Percentiles rank a stretch among this genome's conserved stretches.
These are phyloP conservation scores for Tenthredo amoena DNA, from an alignment of 2,888 invertebrate genomes.

Conservation along the genomic window DNA sequence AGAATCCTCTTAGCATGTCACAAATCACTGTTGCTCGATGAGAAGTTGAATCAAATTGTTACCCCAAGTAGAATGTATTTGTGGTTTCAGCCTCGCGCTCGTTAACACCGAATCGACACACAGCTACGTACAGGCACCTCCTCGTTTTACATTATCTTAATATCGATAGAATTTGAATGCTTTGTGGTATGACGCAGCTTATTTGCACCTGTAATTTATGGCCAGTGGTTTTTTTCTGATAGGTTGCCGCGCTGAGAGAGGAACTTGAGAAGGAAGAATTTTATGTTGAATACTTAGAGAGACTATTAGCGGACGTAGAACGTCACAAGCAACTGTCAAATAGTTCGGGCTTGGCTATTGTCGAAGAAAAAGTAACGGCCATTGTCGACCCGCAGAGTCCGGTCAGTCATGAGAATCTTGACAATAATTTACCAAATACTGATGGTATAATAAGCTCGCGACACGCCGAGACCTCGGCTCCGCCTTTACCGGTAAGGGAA, in stretches of 20 bases:
- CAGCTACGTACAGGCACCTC: too few relatives aligned
- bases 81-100: neutral
- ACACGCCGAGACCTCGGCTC: conserved; percentile 75
- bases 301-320: conserved; percentile 91
- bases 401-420: conserved; percentile 60
- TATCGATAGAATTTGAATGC: neutral
- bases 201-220: neutral
- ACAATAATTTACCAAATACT: conserved; percentile 61
- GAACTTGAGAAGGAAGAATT: conserved; percentile 95
- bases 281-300: conserved; percentile 93
- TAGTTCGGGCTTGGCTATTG: conserved; percentile 69
- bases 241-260: conserved; percentile 87
- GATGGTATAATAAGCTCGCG: conserved; percentile 54
- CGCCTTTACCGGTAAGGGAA: conserved; percentile 69
- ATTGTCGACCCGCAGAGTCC: conserved; percentile 64
- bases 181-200: neutral
- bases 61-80: neutral
- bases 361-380: conserved; percentile 77
- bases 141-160: neutral
- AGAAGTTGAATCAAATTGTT: neutral
- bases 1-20: neutral
- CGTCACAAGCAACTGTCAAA: conserved; percentile 83
- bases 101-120: neutral
- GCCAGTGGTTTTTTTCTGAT: neutral
- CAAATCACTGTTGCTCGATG: neutral